Conservation (phyloP, 2,888 invertebrate genomes). For the Acanthosepion esculentum region DNA sequence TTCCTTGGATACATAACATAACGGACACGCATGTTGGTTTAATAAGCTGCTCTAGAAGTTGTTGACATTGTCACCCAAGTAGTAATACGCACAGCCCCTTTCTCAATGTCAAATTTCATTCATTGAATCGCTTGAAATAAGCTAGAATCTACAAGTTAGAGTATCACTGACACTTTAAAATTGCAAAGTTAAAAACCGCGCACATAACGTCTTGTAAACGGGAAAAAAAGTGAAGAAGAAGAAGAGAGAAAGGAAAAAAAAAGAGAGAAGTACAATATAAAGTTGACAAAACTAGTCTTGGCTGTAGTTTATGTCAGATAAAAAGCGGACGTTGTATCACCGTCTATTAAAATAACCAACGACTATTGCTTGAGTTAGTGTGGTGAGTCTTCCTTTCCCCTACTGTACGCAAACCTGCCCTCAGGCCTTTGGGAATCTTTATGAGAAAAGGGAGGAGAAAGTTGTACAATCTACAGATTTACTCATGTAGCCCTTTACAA, state of each 20-base stretch:
- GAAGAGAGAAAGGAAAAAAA: background rate
- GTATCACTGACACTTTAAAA: no score
- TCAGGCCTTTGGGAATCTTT: background rate
- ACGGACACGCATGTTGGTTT: background rate
- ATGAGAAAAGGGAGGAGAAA: slow-evolving; percentile 25
- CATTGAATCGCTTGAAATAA: background rate
- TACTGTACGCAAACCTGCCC: background rate
- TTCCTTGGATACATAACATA: background rate
- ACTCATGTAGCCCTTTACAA: background rate
- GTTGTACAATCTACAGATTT: background rate
- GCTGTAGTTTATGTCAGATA: background rate
- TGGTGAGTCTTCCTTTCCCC: slow-evolving; percentile 18
- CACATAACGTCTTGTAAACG: no score
- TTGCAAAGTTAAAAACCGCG: no score
- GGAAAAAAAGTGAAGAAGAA: background rate
- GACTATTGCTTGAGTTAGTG: background rate
- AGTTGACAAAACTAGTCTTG: background rate
- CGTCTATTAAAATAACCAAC: background rate
- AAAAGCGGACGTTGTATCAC: background rate
- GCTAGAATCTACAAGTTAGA: background rate
- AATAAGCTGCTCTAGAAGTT: background rate
- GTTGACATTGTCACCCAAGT: slow-evolving; percentile 12
- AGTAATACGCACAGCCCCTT: background rate
- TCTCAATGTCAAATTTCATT: background rate
- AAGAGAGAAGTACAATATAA: background rate